Evolutionary conservation across 2,888 invertebrate species (phyloP).

Genomic region (Rhingia rostrata): DNA sequence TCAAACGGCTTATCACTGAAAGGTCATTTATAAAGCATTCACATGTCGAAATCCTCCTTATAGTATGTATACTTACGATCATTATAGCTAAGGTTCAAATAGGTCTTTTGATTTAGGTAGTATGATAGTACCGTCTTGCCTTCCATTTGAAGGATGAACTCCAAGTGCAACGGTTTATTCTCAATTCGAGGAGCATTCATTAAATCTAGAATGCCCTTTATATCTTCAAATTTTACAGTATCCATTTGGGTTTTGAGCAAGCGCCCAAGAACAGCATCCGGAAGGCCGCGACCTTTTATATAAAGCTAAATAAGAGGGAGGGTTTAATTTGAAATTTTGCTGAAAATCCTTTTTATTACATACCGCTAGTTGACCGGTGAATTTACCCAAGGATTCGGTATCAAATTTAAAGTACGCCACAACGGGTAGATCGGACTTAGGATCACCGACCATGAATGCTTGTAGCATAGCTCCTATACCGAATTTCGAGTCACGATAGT

Average conservation of each 20-base stretch:
- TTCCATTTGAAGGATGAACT: slow-evolving; percentile 87
- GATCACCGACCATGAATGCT: slow-evolving; percentile 87
- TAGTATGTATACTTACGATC: slow-evolving; percentile 85
- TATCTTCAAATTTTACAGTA: slow-evolving; percentile 84
- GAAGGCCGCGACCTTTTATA: slow-evolving; percentile 83
- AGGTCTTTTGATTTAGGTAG: slow-evolving; percentile 87
- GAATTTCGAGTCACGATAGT: slow-evolving; percentile 86
- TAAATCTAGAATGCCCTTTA: slow-evolving; percentile 83
- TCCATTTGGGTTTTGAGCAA: slow-evolving; percentile 83
- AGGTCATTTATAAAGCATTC: slow-evolving; percentile 45
- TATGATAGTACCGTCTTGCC: slow-evolving; percentile 87
- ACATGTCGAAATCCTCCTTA: not conserved
- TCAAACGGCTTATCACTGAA: slow-evolving; percentile 85
- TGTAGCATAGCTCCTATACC: slow-evolving; percentile 86
- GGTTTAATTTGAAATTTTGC: not conserved
- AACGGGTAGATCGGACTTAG: slow-evolving; percentile 86
- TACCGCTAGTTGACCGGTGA: slow-evolving; percentile 85
- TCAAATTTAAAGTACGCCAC: slow-evolving; percentile 85
- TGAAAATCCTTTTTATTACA: slow-evolving; percentile 27
- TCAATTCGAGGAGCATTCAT: slow-evolving; percentile 83
- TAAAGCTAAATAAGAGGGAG: slow-evolving; percentile 84
- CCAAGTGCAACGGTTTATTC: slow-evolving; percentile 86
- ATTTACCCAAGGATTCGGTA: slow-evolving; percentile 85
- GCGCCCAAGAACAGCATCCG: slow-evolving; percentile 83
- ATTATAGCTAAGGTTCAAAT: slow-evolving; percentile 85